A percentile compares a stretch with the other conserved stretches of the same genome.
These are phyloP conservation scores for Halcyon leucocephala DNA, from an alignment of 2,797 vertebrate genomes.

Conservation along the genomic window DNA sequence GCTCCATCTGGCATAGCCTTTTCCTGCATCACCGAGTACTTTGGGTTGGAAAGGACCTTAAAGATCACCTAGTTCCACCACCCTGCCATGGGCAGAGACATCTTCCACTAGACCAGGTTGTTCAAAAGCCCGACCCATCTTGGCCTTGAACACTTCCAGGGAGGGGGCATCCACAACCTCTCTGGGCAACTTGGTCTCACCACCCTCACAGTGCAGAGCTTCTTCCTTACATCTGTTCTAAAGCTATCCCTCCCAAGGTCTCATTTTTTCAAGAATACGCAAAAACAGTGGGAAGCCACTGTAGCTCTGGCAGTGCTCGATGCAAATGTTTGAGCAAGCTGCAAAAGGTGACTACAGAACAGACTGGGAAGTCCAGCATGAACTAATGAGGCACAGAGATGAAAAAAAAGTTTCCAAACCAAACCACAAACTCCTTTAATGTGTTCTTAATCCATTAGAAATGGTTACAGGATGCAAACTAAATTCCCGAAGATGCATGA, in stretches of 20 bases:
- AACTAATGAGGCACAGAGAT: neutral
- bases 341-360: neutral
- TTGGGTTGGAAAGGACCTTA: neutral
- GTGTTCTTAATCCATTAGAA: neutral
- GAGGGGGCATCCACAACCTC: neutral
- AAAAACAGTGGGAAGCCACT: neutral
- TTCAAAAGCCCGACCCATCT: neutral
- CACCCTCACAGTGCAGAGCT: neutral
- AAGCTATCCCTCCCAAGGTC: neutral
- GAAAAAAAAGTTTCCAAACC: neutral
- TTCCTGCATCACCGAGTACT: neutral
- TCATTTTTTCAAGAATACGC: rapidly evolving
- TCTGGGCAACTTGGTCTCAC: neutral
- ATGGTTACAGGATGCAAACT: neutral
- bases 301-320: neutral
- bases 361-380: neutral
- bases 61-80: neutral
- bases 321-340: neutral
- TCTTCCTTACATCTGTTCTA: neutral
- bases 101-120: neutral
- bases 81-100: too few relatives aligned
- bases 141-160: neutral
- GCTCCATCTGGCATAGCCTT: neutral
- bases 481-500: neutral
- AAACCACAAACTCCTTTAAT: neutral